Conservation (phyloP, 2,888 invertebrate species). For the Ormyrus thymus region DNA sequence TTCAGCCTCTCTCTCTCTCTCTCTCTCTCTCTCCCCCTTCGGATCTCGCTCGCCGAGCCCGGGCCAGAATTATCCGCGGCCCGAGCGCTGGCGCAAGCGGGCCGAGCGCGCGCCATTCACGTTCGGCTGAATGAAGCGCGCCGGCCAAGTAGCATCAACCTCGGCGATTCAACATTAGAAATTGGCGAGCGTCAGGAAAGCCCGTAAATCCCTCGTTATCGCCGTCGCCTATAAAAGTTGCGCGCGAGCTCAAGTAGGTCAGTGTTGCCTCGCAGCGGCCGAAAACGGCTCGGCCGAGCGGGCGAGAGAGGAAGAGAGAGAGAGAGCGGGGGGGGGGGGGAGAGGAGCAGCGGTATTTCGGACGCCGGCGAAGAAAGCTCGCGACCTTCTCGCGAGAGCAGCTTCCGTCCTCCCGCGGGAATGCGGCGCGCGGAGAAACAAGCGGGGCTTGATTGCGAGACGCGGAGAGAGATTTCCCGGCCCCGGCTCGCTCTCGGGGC, state of each 20-base stretch:
- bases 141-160: constrained; percentile 1
- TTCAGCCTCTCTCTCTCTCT: constrained; percentile 48
- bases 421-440: neutral
- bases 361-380: neutral
- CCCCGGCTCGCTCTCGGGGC: too few relatives aligned
- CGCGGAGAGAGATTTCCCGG: too few relatives aligned
- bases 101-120: constrained; percentile 31
- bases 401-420: neutral
- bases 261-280: neutral
- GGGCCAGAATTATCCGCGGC: too few relatives aligned
- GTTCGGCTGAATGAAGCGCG: constrained; percentile 26
- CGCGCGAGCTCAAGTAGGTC: neutral
- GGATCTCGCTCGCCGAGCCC: constrained; percentile 42
- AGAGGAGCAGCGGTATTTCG: neutral
- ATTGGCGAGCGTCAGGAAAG: constrained; percentile 1
- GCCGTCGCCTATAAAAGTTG: neutral
- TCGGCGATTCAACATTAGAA: constrained; percentile 19
- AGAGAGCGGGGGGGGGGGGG: neutral
- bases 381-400: neutral
- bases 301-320: constrained; percentile 1
- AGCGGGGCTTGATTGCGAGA: neutral
- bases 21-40: constrained; percentile 22
- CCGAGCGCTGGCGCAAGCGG: too few relatives aligned
- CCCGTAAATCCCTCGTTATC: constrained; percentile 12
- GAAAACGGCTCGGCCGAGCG: neutral